phyloP scores from a whole-genome alignment of 2,113 vertebrate genomes.

The Triplophysa rosa region DNA sequence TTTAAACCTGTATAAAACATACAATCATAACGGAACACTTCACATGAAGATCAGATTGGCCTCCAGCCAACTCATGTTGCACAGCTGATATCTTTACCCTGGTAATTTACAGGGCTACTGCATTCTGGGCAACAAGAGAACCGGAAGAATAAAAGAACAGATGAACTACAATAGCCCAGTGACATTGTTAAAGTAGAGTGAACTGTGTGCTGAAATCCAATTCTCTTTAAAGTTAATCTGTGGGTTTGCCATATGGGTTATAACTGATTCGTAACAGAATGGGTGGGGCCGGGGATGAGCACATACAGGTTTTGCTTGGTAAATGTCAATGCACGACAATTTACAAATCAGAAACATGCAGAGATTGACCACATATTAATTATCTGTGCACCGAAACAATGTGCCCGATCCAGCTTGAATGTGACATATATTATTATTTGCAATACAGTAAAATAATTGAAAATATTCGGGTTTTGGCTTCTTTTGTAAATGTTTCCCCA shows the following conservation, averaged over 20 bases:
- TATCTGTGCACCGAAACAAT: background rate
- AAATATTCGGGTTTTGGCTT: background rate
- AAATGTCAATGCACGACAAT: background rate
- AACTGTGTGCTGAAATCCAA: conserved; percentile 4
- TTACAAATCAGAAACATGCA: background rate
- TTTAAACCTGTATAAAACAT: conserved; percentile 26
- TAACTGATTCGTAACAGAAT: conserved; percentile 52
- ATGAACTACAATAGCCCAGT: conserved; percentile 7
- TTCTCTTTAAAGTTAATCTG: conserved; percentile 60
- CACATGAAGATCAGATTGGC: background rate
- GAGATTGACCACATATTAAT: background rate
- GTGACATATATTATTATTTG: too few species aligned
- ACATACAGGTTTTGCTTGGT: background rate
- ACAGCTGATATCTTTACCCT: conserved; percentile 28
- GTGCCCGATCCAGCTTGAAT: background rate
- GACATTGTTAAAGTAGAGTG: conserved; percentile 9
- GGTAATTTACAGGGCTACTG: conserved; percentile 2
- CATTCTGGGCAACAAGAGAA: background rate
- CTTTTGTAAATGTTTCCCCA: background rate
- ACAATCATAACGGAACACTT: background rate
- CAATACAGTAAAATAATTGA: too few species aligned
- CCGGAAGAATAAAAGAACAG: background rate
- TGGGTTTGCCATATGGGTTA: conserved; percentile 57
- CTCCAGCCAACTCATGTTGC: background rate
- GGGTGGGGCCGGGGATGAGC: conserved; percentile 24